phyloP scores from a whole-genome alignment of 2,888 invertebrate genomes.

The Balanococcus diminutus region DNA sequence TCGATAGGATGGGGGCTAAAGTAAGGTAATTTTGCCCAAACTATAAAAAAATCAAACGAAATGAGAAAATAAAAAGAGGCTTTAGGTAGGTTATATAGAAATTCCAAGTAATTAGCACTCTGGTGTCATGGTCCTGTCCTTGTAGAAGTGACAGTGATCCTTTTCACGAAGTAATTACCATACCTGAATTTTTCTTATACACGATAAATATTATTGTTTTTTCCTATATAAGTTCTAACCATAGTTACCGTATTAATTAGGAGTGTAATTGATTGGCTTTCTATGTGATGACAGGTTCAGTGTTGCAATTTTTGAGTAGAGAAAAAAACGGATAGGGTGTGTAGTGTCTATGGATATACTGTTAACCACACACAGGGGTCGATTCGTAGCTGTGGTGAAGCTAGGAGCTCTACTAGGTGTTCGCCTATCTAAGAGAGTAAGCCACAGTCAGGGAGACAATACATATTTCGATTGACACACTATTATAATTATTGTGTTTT shows the following conservation, averaged over 20 bases:
- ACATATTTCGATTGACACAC: conserved; percentile 18
- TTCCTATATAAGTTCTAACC: neutral
- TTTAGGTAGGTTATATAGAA: too few relatives aligned
- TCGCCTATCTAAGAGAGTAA: conserved; percentile 41
- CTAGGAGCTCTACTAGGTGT: conserved; percentile 46
- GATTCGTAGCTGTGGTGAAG: conserved; percentile 46
- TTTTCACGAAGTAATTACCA: too few relatives aligned
- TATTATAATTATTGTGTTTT: conserved; percentile 29
- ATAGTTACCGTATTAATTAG: neutral
- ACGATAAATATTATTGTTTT: neutral
- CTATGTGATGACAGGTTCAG: conserved; percentile 50
- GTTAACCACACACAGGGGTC: conserved; percentile 42
- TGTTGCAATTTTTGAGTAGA: neutral
- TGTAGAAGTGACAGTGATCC: too few relatives aligned
- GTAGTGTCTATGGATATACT: conserved; percentile 45
- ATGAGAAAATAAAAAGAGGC: too few relatives aligned
- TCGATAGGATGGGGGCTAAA: too few relatives aligned
- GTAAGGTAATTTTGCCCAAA: too few relatives aligned
- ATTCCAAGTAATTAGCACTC: too few relatives aligned
- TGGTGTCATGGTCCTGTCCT: too few relatives aligned
- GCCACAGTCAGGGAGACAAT: conserved; percentile 50
- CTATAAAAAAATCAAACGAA: too few relatives aligned
- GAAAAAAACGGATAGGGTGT: conserved; percentile 43
- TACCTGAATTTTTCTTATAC: neutral
- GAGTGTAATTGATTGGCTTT: conserved; percentile 39